A percentile compares a stretch with the other conserved stretches of the same genome.
phyloP scores from a whole-genome alignment of 2,888 invertebrate genomes.

The Suillia variegata region DNA sequence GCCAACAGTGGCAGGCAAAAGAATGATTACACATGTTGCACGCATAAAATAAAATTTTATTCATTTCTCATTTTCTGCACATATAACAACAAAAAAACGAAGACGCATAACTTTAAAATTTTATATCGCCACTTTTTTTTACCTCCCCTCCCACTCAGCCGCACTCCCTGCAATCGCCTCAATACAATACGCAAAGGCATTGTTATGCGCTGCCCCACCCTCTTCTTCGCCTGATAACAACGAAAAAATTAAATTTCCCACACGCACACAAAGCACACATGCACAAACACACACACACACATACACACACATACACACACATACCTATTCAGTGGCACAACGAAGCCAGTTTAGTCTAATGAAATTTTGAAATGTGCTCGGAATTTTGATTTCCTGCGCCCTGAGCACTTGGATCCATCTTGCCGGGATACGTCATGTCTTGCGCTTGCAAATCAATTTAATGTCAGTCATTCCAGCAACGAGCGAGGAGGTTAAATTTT shows the following conservation, averaged over 20 bases:
- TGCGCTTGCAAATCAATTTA: conserved; percentile 57
- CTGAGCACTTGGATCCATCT: conserved; percentile 8
- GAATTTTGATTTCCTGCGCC: conserved; percentile 53
- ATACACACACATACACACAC: conserved; percentile 17
- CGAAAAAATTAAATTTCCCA: conserved; percentile 36
- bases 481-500: conserved; percentile 46
- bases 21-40: conserved; percentile 54
- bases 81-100: conserved; percentile 11
- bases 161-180: neutral
- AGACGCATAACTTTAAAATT: conserved; percentile 50
- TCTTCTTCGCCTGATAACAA: conserved; percentile 1
- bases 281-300: neutral
- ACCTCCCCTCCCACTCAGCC: neutral
- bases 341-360: conserved; percentile 48
- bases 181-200: conserved; percentile 31
- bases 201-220: conserved; percentile 23
- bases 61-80: conserved; percentile 50
- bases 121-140: conserved; percentile 45
- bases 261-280: too few species aligned
- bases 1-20: conserved; percentile 24
- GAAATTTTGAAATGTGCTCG: conserved; percentile 57
- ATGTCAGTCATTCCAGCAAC: conserved; percentile 54
- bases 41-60: conserved; percentile 58
- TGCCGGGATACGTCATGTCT: conserved; percentile 45
- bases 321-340: neutral